phyloP scores from a whole-genome alignment of 2,888 invertebrate species.

The Eupeodes latifasciatus region DNA sequence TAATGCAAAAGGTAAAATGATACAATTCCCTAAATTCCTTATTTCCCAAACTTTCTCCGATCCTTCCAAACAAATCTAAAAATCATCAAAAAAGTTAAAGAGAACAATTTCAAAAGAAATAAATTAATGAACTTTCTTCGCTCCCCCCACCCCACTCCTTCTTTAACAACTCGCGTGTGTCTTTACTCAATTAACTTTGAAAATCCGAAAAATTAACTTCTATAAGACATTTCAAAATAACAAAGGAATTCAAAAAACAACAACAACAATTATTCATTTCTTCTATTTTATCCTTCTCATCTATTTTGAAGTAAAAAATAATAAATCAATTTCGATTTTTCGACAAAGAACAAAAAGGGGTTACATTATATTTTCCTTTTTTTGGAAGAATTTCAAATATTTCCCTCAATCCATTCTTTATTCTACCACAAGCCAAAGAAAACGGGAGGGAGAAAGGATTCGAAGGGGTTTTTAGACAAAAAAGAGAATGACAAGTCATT shows the following conservation, averaged over 20 bases:
- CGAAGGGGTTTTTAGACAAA: background rate
- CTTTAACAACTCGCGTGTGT: background rate
- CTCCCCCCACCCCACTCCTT: no score
- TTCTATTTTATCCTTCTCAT: slow-evolving; percentile 21
- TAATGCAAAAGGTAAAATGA: background rate
- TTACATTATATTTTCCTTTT: slow-evolving; percentile 23
- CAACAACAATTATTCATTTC: slow-evolving; percentile 68
- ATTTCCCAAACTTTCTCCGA: slow-evolving; percentile 14
- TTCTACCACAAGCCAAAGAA: background rate
- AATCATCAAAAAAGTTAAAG: slow-evolving; percentile 47
- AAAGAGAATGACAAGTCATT: slow-evolving; percentile 63
- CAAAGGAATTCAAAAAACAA: background rate
- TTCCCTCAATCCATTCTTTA: slow-evolving; percentile 12
- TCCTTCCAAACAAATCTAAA: background rate
- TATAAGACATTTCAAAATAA: slow-evolving; percentile 3
- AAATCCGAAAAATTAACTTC: slow-evolving; percentile 64
- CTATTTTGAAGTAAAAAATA: slow-evolving; percentile 35
- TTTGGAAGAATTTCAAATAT: slow-evolving; percentile 54
- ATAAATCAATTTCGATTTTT: slow-evolving; percentile 75
- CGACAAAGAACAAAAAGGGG: slow-evolving; percentile 40
- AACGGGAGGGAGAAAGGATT: no score
- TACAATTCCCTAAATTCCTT: background rate
- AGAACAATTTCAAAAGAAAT: slow-evolving; percentile 15
- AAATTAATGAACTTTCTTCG: slow-evolving; percentile 45
- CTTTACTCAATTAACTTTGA: slow-evolving; percentile 66